Evolutionary conservation across 2,113 vertebrate species (phyloP), one percentile per base, ranked within the genome.

Genomic region (Spermophilus dauricus): DNA sequence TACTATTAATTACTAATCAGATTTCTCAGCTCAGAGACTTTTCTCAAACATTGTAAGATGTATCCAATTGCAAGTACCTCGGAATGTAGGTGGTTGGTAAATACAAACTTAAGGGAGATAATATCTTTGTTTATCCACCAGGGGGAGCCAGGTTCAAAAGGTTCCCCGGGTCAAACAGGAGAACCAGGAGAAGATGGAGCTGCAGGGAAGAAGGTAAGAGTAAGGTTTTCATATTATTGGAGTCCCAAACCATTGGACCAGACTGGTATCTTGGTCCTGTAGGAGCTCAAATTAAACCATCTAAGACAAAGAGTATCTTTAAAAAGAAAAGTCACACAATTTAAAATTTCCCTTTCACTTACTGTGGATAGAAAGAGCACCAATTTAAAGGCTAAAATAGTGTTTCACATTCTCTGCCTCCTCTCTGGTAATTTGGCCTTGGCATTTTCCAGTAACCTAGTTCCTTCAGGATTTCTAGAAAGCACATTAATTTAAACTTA

Each of bases 111-210:
- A 69, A 77, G 26, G 56, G 28, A 96, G 95, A 87, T 94, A 87
- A 96, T 90, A 75, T 86, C 42, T 96, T 78, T 96, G 13, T 30
- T 97, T 72, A 39, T 97, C 87, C 88, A 97, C 89, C 34, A 99
- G 98, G 98, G 98, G 92, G 97, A 97, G 45, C 73, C 13, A 82
- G 98, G 98, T 80, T 80, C 37, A 48, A 37, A 65, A 82, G 98
- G 98, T 77, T 11, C n/a, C 4, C 53, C 93, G 45, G 98, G 98
- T 96, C 93, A 98, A 45, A 94, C 17, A 4, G 98, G 98, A 2
- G 10, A 58, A 18, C 85, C 86, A 1, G 98, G 98, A 97, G 94
- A 96, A 85, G 80, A 91, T 5, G 98, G 98, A 3, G 76, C 95
- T 0, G 0, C 70, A 10, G 98, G 98, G 1, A 95, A 86, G 76